Evolutionary conservation across 1,140 invertebrate genomes (phyloP), one percentile per base, ranked within the genome.

Genomic region (Hylaeus anthracinus): DNA sequence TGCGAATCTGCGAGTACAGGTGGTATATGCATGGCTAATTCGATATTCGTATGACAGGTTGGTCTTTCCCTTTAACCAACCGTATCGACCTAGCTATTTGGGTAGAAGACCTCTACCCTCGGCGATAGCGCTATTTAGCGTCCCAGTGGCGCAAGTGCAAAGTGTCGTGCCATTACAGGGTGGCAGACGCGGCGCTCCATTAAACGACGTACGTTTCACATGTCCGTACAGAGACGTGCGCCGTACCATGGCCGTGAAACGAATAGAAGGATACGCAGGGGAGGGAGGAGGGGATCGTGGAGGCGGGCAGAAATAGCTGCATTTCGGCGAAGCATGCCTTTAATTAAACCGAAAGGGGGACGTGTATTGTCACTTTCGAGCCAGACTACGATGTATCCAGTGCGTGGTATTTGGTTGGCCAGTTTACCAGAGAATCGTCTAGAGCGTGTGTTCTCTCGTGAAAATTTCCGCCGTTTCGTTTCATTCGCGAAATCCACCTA

Each of bases 301-400:
- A 26, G 10, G 43, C 58, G 72, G 39, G 63, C 61, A 79, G 76
- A 43, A 79, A 80, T 80, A 58, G 84, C 77, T 77, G 79, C 85
- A 81, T 87, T 86, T 79, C 67, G 84, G 71, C 82, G 77, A 81
- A 88, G 73, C 77, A 76, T 65, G 86, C 84, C 88, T 88, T 89
- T 89, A 89, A 89, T 89, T 88, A 90, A 89, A 88, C 85, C 79
- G 75, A 88, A 88, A 88, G 88, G 88, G 83, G 78, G 86, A 83
- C 80, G 81, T 83, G 88, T 86, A 87, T 88, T 90, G 88, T 90
- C 88, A 90, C 89, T 89, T 83, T 63, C 51, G 70, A 56, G 77
- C 69, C 71, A 77, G 74, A 51, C 63, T 60, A 74, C 71, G 71
- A 77, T 55, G 79, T 58, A 83, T 83, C 70, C 82, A 58, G 69